Percentiles rank a stretch among this genome's conserved stretches.
These are phyloP conservation scores for Stigmatopora argus DNA, from an alignment of 2,113 vertebrate genomes.

Conservation along the genomic window DNA sequence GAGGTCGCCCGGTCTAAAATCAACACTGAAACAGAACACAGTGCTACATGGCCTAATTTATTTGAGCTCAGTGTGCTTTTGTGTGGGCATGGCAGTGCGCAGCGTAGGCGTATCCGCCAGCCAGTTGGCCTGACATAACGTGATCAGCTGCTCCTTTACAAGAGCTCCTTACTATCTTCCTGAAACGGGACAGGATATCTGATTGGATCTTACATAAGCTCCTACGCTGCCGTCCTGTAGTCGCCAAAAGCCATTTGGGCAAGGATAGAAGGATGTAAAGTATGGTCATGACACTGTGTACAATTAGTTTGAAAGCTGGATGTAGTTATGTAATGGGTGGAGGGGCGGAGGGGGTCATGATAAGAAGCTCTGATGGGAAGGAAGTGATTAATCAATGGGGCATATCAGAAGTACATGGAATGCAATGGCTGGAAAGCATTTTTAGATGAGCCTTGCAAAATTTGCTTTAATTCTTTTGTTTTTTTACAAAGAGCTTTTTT, in stretches of 20 bases:
- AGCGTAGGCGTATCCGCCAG: slow-evolving; percentile 53
- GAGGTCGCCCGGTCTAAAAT: slow-evolving; percentile 49
- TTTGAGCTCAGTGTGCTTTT: slow-evolving; percentile 42
- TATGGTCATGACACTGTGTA: slow-evolving; percentile 25
- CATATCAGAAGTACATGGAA: neutral
- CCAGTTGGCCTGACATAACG: slow-evolving; percentile 55
- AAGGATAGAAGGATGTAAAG: slow-evolving; percentile 42
- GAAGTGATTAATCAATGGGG: slow-evolving; percentile 11
- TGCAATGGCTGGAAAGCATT: neutral
- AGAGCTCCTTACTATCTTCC: slow-evolving; percentile 37
- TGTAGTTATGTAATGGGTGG: slow-evolving; percentile 25
- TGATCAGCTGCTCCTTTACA: slow-evolving; percentile 59
- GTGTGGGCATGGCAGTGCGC: slow-evolving; percentile 43
- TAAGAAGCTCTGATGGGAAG: slow-evolving; percentile 17
- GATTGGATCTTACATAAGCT: slow-evolving; percentile 57
- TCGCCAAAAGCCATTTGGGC: slow-evolving; percentile 38
- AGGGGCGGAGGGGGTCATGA: slow-evolving; percentile 16
- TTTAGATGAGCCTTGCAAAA: neutral
- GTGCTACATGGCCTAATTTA: slow-evolving; percentile 54
- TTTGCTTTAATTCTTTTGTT: neutral
- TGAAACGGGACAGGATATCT: slow-evolving; percentile 36
- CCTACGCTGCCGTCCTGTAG: slow-evolving; percentile 38
- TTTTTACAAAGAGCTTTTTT: neutral
- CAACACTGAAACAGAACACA: slow-evolving; percentile 41
- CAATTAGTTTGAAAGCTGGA: slow-evolving; percentile 53